A percentile compares a stretch with the other conserved stretches of the same genome.
These are phyloP conservation scores for Ornithoptera alexandrae DNA, from an alignment of 2,888 invertebrate species.

Conservation along the genomic window DNA sequence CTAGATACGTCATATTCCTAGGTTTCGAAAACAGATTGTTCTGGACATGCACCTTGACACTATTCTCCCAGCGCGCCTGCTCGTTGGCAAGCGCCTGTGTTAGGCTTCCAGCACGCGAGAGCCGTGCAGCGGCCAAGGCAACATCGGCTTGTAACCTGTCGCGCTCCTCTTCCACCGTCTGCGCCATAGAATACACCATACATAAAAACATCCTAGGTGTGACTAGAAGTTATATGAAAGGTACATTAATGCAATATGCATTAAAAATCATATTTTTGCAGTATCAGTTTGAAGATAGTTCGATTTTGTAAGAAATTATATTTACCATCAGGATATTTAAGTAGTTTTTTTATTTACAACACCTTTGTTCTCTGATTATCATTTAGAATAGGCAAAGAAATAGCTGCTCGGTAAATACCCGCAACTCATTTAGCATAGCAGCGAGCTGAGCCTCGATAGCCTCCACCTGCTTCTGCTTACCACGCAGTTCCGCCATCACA, in stretches of 20 bases:
- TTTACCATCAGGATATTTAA: too few species aligned
- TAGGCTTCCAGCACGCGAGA: constrained; percentile 90
- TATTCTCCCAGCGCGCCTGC: constrained; percentile 90
- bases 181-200: constrained; percentile 29
- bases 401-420: constrained; percentile 67
- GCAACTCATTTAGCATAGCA: constrained; percentile 85
- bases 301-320: too few species aligned
- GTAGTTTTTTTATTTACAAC: too few species aligned
- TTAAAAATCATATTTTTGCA: too few species aligned
- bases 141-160: constrained; percentile 88
- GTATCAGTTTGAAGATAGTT: too few species aligned
- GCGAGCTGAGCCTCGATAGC: constrained; percentile 88
- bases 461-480: constrained; percentile 90
- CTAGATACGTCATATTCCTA: not conserved
- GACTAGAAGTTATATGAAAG: too few species aligned
- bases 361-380: not conserved
- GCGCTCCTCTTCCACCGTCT: constrained; percentile 85
- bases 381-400: not conserved
- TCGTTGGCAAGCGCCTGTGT: constrained; percentile 94
- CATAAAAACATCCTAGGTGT: too few species aligned
- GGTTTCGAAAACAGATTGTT: not conserved
- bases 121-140: constrained; percentile 86
- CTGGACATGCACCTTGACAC: constrained; percentile 76
- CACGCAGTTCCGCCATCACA: constrained; percentile 86
- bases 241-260: too few species aligned